Base-by-base conservation (phyloP, 2,797 vertebrate species). In the Syngnathus rostellatus region DNA sequence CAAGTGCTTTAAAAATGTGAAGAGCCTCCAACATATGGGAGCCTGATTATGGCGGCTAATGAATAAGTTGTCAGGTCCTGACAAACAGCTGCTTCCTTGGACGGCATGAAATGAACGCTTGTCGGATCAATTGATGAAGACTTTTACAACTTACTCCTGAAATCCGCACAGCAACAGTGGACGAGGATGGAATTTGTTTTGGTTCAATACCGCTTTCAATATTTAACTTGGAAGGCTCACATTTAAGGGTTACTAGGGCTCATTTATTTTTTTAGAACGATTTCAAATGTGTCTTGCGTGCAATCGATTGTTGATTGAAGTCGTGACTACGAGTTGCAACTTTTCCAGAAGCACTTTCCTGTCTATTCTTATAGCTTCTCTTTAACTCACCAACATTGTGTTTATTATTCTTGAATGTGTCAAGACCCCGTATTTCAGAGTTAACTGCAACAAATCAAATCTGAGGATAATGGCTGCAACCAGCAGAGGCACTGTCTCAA, bases 11-110 rank as follows among this genome's bases (percentile, higher is more conserved):
- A 77, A 83, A 82, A 78, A 78, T 81, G 81, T 80, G 82, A 86
- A 82, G 83, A 79, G 69, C 65, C 69, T 79, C 6, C 55, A 79
- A 76, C 83, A 86, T 85, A 86, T 83, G 83, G 85, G 80, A 68
- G 73, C 64, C 70, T 76, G 75, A 80, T 75, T 73, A 73, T 66
- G 68, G 63, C 67, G 8, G 68, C 67, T 78, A 69, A 71, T 72
- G 54, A 68, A 71, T 72, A 64, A 74, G 60, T 73, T 73, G 72
- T 68, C 55, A 76, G 63, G 67, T 41, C 58, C 65, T 66, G 70
- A 80, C 73, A 83, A 78, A 85, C 80, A 84, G 81, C 77, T 83
- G 80, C 77, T 69, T 70, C 63, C 60, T 14, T 17, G 40, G 41
- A 8, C 57, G 12, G 39, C 41, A 66, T 50, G 31, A 50, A 51